Percentiles rank a stretch among this genome's conserved stretches.
These are phyloP conservation scores for Diabrotica balteata DNA, from an alignment of 2,888 invertebrate species.

Conservation along the genomic window DNA sequence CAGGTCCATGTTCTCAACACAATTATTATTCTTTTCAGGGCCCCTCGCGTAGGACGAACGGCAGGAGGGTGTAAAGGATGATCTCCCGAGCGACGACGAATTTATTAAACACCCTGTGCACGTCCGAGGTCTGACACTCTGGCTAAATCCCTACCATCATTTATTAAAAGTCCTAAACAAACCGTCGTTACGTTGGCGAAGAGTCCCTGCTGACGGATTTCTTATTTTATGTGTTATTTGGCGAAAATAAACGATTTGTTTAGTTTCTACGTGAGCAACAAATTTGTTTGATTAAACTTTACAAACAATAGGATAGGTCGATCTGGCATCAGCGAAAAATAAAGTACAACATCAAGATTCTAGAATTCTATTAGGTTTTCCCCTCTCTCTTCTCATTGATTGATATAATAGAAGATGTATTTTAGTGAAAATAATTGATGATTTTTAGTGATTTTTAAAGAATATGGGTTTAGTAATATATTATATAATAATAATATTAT, in stretches of 20 bases:
- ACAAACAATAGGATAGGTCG: not conserved
- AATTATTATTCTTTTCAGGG: slow-evolving; percentile 35
- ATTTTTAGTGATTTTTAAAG: no score
- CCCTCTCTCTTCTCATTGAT: no score
- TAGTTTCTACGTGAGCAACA: slow-evolving; percentile 7
- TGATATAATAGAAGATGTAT: no score
- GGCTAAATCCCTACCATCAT: slow-evolving; percentile 37
- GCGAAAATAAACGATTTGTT: slow-evolving; percentile 27
- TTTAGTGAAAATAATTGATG: no score
- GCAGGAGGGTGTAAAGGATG: slow-evolving; percentile 26
- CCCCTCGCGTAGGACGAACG: slow-evolving; percentile 15
- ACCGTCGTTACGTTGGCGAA: slow-evolving; percentile 27
- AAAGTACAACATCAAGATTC: no score
- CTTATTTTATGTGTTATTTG: slow-evolving; percentile 24
- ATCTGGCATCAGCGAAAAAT: no score
- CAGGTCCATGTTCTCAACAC: slow-evolving; percentile 24
- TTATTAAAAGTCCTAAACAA: slow-evolving; percentile 40
- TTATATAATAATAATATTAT: no score
- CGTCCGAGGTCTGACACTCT: slow-evolving; percentile 36
- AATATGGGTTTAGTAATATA: no score
- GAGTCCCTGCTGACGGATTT: slow-evolving; percentile 24
- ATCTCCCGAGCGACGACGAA: slow-evolving; percentile 31
- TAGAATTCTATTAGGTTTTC: no score
- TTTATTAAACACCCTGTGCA: slow-evolving; percentile 34
- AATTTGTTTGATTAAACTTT: slow-evolving; percentile 2